phyloP scores from a whole-genome alignment of 1,140 invertebrate genomes.

The Palaemon carinicauda region DNA sequence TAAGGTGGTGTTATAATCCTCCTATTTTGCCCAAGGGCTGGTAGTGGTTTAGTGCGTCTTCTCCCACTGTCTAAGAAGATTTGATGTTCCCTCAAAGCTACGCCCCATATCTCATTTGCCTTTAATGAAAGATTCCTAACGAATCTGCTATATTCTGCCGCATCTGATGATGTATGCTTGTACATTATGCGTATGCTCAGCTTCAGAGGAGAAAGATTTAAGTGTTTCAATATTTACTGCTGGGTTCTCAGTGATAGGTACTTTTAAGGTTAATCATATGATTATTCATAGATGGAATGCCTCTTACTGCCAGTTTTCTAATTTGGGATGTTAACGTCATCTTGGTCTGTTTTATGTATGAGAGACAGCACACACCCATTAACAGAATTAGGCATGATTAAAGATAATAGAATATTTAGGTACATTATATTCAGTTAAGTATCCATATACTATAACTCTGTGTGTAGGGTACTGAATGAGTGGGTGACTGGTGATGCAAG shows the following conservation, averaged over 20 bases:
- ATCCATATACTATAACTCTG: slow-evolving; percentile 6
- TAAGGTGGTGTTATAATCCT: background rate
- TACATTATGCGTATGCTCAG: slow-evolving; percentile 42
- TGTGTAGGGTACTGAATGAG: slow-evolving; percentile 37
- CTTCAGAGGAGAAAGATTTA: background rate
- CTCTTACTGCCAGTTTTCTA: slow-evolving; percentile 56
- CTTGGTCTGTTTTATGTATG: slow-evolving; percentile 1
- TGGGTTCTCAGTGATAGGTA: slow-evolving; percentile 48
- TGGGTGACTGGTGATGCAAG: slow-evolving; percentile 38
- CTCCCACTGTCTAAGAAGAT: slow-evolving; percentile 3
- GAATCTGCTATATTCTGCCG: slow-evolving; percentile 28
- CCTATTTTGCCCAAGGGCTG: background rate
- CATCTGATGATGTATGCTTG: slow-evolving; percentile 49
- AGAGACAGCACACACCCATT: slow-evolving; percentile 10
- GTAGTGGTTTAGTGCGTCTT: background rate
- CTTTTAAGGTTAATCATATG: slow-evolving; percentile 44
- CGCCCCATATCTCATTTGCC: slow-evolving; percentile 48
- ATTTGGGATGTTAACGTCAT: slow-evolving; percentile 38
- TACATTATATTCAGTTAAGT: background rate
- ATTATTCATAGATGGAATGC: slow-evolving; percentile 20
- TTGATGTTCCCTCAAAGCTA: slow-evolving; percentile 45
- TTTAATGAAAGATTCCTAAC: slow-evolving; percentile 29
- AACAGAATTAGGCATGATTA: slow-evolving; percentile 28
- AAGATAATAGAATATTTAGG: background rate
- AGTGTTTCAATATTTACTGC: slow-evolving; percentile 3